Conservation (phyloP, 2,113 vertebrate genomes). For the Megaleporinus macrocephalus region DNA sequence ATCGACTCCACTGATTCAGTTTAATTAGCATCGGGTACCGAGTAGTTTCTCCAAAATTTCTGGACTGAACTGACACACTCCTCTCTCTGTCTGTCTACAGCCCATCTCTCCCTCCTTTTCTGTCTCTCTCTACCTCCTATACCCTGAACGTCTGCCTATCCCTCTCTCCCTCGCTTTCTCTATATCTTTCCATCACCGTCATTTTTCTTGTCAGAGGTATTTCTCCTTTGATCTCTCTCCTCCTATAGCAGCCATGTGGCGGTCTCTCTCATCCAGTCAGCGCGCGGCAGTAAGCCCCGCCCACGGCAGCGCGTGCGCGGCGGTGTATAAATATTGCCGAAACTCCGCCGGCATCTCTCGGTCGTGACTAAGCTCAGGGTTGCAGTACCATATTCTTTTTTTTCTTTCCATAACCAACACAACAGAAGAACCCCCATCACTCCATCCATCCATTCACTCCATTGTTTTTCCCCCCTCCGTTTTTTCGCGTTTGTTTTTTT, state of each 20-base stretch:
- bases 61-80: too few species aligned
- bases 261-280: conserved; percentile 81
- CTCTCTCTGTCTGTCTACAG: too few species aligned
- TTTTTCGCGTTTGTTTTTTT: background rate
- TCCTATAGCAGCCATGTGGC: conserved; percentile 77
- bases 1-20: too few species aligned
- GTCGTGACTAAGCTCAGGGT: conserved; percentile 81
- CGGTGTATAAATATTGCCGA: conserved; percentile 87
- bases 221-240: conserved; percentile 52
- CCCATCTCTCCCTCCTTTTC: background rate
- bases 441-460: conserved; percentile 11
- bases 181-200: conserved; percentile 33
- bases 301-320: conserved; percentile 80
- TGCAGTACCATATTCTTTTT: conserved; percentile 75
- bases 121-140: background rate
- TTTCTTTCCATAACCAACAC: conserved; percentile 55
- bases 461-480: background rate
- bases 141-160: background rate
- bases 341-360: conserved; percentile 82
- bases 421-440: conserved; percentile 36
- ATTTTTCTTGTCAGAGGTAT: background rate
- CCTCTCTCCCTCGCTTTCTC: conserved; percentile 7
- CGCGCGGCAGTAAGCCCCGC: conserved; percentile 77
- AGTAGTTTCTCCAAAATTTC: too few species aligned
- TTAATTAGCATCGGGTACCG: too few species aligned